Percentiles rank a stretch among this genome's conserved stretches.
Conservation (phyloP, 2,797 vertebrate genomes). For the Selene dorsalis region DNA sequence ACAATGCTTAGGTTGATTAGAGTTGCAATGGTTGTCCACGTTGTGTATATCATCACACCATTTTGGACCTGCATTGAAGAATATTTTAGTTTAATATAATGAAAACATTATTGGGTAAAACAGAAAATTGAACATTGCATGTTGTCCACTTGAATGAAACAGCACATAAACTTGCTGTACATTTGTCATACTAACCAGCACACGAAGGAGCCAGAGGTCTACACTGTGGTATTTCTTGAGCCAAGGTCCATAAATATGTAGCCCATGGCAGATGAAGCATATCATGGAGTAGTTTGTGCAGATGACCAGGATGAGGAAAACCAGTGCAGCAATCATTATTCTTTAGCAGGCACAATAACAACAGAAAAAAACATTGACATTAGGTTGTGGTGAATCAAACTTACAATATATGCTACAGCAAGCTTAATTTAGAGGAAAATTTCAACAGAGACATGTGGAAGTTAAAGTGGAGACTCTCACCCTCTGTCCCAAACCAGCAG, state of each 20-base stretch:
- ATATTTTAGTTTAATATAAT: neutral
- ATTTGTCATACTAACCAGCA: conserved; percentile 80
- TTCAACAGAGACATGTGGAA: too few relatives aligned
- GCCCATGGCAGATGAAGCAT: conserved; percentile 78
- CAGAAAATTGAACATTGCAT: neutral
- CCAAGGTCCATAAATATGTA: conserved; percentile 82
- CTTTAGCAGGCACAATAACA: conserved; percentile 67
- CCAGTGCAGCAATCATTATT: conserved; percentile 82
- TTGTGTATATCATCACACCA: conserved; percentile 85
- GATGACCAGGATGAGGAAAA: conserved; percentile 84
- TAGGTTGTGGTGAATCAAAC: neutral
- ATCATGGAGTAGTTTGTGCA: conserved; percentile 81
- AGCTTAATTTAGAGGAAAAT: neutral
- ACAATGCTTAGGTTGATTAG: conserved; percentile 88
- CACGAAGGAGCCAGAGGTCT: conserved; percentile 87
- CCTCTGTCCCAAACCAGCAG: conserved; percentile 81
- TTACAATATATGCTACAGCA: too few relatives aligned
- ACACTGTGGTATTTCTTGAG: conserved; percentile 83
- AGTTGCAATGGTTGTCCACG: conserved; percentile 88
- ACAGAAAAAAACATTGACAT: conserved; percentile 1
- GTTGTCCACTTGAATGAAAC: neutral
- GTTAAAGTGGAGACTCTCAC: conserved; percentile 42
- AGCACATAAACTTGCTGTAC: neutral
- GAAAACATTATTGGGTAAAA: neutral
- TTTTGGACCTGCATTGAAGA: conserved; percentile 86